Evolutionary conservation across 2,797 vertebrate genomes (phyloP).

Genomic region (Calcarius lapponicus): DNA sequence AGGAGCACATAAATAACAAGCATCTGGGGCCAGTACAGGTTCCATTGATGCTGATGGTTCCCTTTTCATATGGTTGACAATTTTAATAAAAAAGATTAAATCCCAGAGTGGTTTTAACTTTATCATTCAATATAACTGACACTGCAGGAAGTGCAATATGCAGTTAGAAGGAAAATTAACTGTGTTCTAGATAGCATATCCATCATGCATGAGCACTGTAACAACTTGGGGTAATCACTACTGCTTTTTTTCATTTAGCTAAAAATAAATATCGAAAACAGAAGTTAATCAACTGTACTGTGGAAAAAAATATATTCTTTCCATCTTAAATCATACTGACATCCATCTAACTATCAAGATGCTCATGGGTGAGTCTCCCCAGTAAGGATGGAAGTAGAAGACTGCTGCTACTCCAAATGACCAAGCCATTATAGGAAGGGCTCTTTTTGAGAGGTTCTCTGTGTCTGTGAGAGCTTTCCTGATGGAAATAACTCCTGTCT

Average conservation of each 20-base stretch:
- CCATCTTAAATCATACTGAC: background rate
- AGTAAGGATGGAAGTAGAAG: background rate
- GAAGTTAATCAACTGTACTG: background rate
- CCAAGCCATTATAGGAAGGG: background rate
- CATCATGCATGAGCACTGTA: background rate
- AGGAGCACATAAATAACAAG: background rate
- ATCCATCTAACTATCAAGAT: background rate
- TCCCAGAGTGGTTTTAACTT: constrained; percentile 15
- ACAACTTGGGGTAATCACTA: constrained; percentile 1
- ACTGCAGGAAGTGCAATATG: constrained; percentile 35
- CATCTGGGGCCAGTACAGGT: background rate
- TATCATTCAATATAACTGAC: constrained; percentile 40
- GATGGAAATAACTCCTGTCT: background rate
- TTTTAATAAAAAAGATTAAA: constrained; percentile 30
- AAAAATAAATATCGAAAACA: constrained; percentile 52
- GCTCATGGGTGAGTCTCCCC: background rate
- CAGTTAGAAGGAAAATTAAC: constrained; percentile 54
- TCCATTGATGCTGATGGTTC: background rate
- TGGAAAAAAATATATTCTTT: background rate
- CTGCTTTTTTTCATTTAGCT: constrained; percentile 34
- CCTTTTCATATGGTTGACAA: background rate
- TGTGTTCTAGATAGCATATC: constrained; percentile 2
- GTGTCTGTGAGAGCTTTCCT: background rate
- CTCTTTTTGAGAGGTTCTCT: background rate
- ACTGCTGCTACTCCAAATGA: background rate